Percentiles rank a stretch among this genome's conserved stretches.
Conservation (phyloP, 2,113 vertebrate genomes). For the Plectropomus leopardus region DNA sequence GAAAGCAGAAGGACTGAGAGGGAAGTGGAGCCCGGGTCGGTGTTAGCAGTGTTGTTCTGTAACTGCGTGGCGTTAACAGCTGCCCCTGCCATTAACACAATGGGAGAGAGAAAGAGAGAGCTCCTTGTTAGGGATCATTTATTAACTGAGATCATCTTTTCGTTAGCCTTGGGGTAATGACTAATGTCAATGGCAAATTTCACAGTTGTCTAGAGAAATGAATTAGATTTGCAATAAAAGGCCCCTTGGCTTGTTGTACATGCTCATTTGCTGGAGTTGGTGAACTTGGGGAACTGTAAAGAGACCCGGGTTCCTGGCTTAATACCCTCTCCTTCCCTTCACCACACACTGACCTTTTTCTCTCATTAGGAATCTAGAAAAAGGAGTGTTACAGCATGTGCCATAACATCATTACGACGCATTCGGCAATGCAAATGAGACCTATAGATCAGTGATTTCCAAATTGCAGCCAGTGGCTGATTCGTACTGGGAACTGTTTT, state of each 20-base stretch:
- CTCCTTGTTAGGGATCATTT: conserved; percentile 99
- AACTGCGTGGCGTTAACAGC: conserved; percentile 88
- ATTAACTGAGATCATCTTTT: conserved; percentile 99
- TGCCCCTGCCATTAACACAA: conserved; percentile 90
- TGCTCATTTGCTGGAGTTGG: conserved; percentile 93
- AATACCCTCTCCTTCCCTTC: conserved; percentile 88
- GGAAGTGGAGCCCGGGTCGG: conserved; percentile 83
- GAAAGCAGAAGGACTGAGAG: conserved; percentile 84
- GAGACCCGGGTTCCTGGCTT: conserved; percentile 90
- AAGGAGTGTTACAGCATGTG: conserved; percentile 72
- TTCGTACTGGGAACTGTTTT: too few relatives aligned
- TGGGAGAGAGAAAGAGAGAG: conserved; percentile 58
- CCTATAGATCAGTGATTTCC: too few relatives aligned
- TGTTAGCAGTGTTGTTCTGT: conserved; percentile 66
- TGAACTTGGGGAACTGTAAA: conserved; percentile 94
- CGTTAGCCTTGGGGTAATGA: conserved; percentile 97
- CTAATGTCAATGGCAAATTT: conserved; percentile 99
- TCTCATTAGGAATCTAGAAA: conserved; percentile 86
- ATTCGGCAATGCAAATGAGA: conserved; percentile 75
- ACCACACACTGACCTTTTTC: conserved; percentile 95
- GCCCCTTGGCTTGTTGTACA: conserved; percentile 96
- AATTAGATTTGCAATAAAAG: conserved; percentile 99
- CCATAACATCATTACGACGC: conserved; percentile 58
- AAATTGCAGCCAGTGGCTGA: too few relatives aligned
- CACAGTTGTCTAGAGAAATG: conserved; percentile 99